A percentile compares a stretch with the other conserved stretches of the same genome.
Evolutionary conservation across 37 sponge, comb jelly and placozoan genomes (phyloP).

Genomic region (Bolinopsis microptera): DNA sequence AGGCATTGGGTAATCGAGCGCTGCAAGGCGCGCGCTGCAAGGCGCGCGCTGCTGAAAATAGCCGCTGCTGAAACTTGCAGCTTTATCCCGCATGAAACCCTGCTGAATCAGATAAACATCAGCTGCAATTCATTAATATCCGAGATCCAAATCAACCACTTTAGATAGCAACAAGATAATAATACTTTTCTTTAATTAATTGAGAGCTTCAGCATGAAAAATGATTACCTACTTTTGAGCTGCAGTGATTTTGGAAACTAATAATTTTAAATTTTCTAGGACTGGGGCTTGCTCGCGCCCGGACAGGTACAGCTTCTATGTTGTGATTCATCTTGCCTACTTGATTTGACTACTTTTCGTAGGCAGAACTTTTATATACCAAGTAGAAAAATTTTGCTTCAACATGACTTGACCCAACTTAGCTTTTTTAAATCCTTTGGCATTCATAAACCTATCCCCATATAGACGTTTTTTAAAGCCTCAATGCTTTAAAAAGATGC

Average conservation of each 20-base stretch:
- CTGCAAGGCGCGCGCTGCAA: neutral
- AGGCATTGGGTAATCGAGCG: neutral
- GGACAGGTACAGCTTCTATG: neutral
- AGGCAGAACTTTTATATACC: too few species aligned
- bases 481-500: too few species aligned
- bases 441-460: too few species aligned
- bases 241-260: neutral
- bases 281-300: neutral
- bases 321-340: neutral
- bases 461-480: too few species aligned
- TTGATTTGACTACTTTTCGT: too few species aligned
- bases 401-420: too few species aligned
- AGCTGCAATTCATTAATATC: neutral
- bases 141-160: neutral
- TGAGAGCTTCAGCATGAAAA: neutral
- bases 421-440: too few species aligned
- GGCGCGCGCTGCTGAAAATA: neutral
- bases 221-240: neutral
- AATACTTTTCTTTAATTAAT: neutral
- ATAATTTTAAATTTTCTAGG: neutral
- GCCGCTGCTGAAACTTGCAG: neutral
- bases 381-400: too few species aligned
- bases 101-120: neutral
- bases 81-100: neutral
- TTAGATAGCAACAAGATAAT: neutral